Conservation (phyloP, 1,140 invertebrate genomes). For the Drosophila pseudoananassae region DNA sequence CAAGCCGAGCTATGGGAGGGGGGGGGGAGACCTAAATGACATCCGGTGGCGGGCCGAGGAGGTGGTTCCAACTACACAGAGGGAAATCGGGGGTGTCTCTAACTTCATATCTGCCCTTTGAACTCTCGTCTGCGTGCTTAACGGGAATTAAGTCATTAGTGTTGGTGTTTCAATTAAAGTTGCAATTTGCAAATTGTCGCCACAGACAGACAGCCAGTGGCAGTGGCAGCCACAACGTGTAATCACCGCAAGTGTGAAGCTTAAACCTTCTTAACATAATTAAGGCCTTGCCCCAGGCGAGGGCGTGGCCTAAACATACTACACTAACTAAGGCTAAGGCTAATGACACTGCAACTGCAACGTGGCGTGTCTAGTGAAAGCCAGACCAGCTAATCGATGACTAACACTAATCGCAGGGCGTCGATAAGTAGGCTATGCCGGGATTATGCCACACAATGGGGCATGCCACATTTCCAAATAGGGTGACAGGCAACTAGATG, state of each 20-base stretch:
- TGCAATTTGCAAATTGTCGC: slow-evolving; percentile 78
- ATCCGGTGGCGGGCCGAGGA: slow-evolving; percentile 57
- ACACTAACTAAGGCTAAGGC: slow-evolving; percentile 51
- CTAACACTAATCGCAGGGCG: slow-evolving; percentile 42
- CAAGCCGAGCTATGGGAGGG: slow-evolving; percentile 23
- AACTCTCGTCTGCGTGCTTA: slow-evolving; percentile 60
- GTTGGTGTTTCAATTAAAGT: slow-evolving; percentile 67
- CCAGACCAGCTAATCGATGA: slow-evolving; percentile 41
- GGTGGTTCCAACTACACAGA: slow-evolving; percentile 18
- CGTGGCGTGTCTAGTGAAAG: slow-evolving; percentile 30
- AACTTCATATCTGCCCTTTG: slow-evolving; percentile 2
- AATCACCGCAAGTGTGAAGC: slow-evolving; percentile 72
- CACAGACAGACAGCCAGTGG: slow-evolving; percentile 7
- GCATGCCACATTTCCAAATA: slow-evolving; percentile 12
- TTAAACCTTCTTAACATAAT: slow-evolving; percentile 72
- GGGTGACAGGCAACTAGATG: slow-evolving; percentile 5
- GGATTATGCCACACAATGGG: slow-evolving; percentile 33
- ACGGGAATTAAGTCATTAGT: slow-evolving; percentile 77
- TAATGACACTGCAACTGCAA: slow-evolving; percentile 68
- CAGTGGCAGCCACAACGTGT: slow-evolving; percentile 38
- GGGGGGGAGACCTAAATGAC: slow-evolving; percentile 38
- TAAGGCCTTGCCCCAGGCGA: slow-evolving; percentile 3
- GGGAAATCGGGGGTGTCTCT: too few relatives aligned
- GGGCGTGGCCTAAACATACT: too few relatives aligned
- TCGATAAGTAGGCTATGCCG: slow-evolving; percentile 56